Conservation (phyloP, 2,888 invertebrate genomes). For the Dysmachus trigonus region DNA sequence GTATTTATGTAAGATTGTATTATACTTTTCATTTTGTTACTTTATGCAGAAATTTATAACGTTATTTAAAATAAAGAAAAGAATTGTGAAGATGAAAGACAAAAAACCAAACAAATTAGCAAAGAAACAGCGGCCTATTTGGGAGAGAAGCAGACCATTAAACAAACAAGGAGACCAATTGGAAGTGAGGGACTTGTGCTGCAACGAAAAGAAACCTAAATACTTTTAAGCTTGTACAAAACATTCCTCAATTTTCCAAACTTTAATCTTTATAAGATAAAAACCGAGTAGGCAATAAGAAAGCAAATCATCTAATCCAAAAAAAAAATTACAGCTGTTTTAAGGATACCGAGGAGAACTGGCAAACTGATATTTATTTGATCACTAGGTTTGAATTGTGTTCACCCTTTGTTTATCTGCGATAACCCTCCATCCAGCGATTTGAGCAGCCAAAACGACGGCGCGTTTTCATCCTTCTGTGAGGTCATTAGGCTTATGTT, state of each 20-base stretch:
- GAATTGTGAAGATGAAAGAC: neutral
- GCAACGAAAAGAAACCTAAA: neutral
- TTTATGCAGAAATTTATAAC: neutral
- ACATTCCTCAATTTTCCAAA: constrained; percentile 13
- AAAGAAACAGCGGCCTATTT: neutral
- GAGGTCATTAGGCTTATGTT: neutral
- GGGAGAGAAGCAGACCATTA: neutral
- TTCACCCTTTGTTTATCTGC: constrained; percentile 1
- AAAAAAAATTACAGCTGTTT: constrained; percentile 48
- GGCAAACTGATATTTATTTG: constrained; percentile 52
- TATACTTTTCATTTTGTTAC: constrained; percentile 16
- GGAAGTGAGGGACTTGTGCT: neutral
- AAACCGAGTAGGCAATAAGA: constrained; percentile 46
- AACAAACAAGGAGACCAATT: neutral
- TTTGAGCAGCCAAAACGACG: neutral
- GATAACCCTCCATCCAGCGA: neutral
- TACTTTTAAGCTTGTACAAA: constrained; percentile 35
- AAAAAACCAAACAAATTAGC: neutral
- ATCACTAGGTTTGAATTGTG: constrained; percentile 50
- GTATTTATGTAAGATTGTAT: neutral
- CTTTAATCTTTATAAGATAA: constrained; percentile 33
- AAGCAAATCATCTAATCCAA: constrained; percentile 48
- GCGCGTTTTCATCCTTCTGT: neutral
- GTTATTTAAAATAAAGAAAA: neutral
- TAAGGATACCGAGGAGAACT: constrained; percentile 46